Evolutionary conservation across 2,113 vertebrate species (phyloP).

Genomic region (Cromileptes altivelis): DNA sequence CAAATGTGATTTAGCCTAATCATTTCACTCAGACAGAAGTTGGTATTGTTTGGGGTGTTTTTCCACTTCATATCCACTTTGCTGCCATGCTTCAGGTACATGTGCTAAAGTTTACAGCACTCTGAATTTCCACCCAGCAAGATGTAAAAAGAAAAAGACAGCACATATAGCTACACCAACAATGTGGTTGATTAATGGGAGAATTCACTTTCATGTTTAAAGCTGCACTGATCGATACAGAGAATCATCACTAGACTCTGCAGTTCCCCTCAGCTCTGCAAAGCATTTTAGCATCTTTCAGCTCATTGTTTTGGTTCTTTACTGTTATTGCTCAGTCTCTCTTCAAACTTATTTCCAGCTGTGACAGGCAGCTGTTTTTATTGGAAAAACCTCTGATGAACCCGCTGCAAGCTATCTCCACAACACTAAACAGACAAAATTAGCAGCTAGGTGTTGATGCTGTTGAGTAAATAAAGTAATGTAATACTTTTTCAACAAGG

Average conservation of each 20-base stretch:
- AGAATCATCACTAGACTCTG: not conserved
- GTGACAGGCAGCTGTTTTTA: constrained; percentile 4
- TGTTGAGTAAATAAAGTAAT: not conserved
- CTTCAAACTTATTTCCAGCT: not conserved
- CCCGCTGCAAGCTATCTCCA: not conserved
- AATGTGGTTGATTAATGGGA: not conserved
- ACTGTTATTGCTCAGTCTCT: constrained; percentile 13
- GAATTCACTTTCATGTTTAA: not conserved
- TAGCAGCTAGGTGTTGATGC: not conserved
- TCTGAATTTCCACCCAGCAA: not conserved
- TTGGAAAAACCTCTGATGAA: not conserved
- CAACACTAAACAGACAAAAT: not conserved
- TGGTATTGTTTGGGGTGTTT: constrained; percentile 81
- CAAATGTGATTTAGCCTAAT: constrained; percentile 84
- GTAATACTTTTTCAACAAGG: not conserved
- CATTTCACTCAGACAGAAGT: constrained; percentile 82
- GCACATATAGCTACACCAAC: not conserved
- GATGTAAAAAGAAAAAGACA: not conserved
- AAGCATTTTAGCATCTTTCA: constrained; percentile 18
- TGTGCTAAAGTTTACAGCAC: constrained; percentile 9
- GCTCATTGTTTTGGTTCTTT: constrained; percentile 28
- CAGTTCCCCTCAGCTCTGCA: not conserved
- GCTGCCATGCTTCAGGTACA: constrained; percentile 15
- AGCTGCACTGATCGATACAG: not conserved
- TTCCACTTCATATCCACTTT: constrained; percentile 55